phyloP scores from a whole-genome alignment of 2,888 invertebrate species.

The Brachyopa scutellaris region DNA sequence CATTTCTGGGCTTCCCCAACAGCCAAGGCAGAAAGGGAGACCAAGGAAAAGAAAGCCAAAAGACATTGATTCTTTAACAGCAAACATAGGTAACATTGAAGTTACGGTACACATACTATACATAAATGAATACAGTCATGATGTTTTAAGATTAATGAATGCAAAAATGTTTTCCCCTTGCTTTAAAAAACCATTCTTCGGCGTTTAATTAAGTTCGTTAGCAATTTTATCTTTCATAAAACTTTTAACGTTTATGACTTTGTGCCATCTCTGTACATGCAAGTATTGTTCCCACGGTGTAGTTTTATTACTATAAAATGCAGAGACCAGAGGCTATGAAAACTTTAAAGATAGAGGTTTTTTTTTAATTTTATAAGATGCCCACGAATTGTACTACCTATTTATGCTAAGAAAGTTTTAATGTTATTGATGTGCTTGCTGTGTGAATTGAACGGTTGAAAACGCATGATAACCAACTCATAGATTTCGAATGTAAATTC shows the following conservation, averaged over 20 bases:
- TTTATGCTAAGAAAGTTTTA: constrained; percentile 9
- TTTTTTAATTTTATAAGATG: constrained; percentile 5
- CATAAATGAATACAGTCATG: background rate
- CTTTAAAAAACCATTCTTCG: background rate
- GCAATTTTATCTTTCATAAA: constrained; percentile 57
- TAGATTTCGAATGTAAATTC: constrained; percentile 31
- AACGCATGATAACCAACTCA: constrained; percentile 9
- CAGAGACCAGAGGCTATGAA: background rate
- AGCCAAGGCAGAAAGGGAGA: constrained; percentile 94
- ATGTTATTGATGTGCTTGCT: constrained; percentile 25
- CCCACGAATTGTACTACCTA: constrained; percentile 1
- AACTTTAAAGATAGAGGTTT: constrained; percentile 14
- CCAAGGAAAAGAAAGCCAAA: constrained; percentile 96
- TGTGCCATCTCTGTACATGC: constrained; percentile 11
- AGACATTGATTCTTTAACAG: constrained; percentile 92
- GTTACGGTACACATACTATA: background rate
- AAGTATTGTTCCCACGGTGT: constrained; percentile 54
- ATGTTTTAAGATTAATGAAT: background rate
- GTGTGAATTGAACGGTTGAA: constrained; percentile 26
- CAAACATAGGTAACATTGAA: constrained; percentile 89
- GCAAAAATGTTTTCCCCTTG: background rate
- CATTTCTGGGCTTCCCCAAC: constrained; percentile 84
- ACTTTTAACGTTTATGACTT: constrained; percentile 20
- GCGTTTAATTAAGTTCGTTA: constrained; percentile 59
- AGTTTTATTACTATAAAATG: constrained; percentile 20